phyloP scores from a whole-genome alignment of 2,888 invertebrate genomes.

The Lobophora halterata region DNA sequence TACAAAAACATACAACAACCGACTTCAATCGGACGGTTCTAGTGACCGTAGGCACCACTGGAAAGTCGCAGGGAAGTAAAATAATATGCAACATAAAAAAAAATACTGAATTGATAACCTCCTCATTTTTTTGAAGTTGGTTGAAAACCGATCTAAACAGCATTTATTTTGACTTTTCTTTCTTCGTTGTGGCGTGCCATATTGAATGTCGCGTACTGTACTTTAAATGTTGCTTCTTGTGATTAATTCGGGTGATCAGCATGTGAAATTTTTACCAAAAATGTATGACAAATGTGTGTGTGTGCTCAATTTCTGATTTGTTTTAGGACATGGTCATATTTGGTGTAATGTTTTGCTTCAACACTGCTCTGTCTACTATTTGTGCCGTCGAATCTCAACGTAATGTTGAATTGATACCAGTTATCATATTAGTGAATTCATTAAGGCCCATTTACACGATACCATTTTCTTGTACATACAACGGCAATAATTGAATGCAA shows the following conservation, averaged over 20 bases:
- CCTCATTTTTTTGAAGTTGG: too few species aligned
- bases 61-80: too few species aligned
- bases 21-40: too few species aligned
- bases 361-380: slow-evolving; percentile 21
- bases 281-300: not conserved
- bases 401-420: slow-evolving; percentile 23
- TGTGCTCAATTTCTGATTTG: slow-evolving; percentile 27
- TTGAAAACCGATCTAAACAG: slow-evolving; percentile 3
- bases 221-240: slow-evolving; percentile 13
- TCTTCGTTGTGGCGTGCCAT: slow-evolving; percentile 12
- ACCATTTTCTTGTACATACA: too few species aligned
- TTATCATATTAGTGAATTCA: too few species aligned
- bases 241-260: slow-evolving; percentile 18
- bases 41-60: too few species aligned
- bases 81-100: too few species aligned
- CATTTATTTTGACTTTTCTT: slow-evolving; percentile 1
- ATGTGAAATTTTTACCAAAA: not conserved
- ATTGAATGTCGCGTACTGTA: slow-evolving; percentile 13
- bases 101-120: too few species aligned
- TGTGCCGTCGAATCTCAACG: slow-evolving; percentile 32
- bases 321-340: slow-evolving; percentile 33
- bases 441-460: too few species aligned
- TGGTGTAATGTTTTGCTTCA: slow-evolving; percentile 31
- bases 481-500: too few species aligned
- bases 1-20: too few species aligned